Evolutionary conservation across 1,140 invertebrate species (phyloP).

Genomic region (Babylonia areolata): DNA sequence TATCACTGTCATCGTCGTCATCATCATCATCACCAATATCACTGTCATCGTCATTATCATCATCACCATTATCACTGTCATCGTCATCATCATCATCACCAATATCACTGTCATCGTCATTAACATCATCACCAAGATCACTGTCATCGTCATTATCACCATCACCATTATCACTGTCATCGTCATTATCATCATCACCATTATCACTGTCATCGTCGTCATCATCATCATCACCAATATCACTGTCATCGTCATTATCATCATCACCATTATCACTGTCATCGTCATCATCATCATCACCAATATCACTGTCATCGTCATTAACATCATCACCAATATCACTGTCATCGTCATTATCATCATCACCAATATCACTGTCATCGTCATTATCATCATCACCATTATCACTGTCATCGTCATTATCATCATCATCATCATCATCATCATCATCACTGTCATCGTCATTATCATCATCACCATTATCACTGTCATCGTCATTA

Average conservation of each 20-base stretch:
- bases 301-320: not conserved
- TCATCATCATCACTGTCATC: too few species aligned
- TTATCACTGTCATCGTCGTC: conserved; percentile 12
- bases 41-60: conserved; percentile 12
- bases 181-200: conserved; percentile 12
- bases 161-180: conserved; percentile 12
- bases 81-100: conserved; percentile 13
- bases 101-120: not conserved
- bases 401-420: too few species aligned
- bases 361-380: not conserved
- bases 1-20: conserved; percentile 12
- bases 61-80: conserved; percentile 13
- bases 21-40: conserved; percentile 7
- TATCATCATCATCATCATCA: too few species aligned
- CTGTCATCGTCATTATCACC: too few species aligned
- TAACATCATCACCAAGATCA: too few species aligned
- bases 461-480: not conserved
- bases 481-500: conserved; percentile 7
- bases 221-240: conserved; percentile 7
- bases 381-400: too few species aligned
- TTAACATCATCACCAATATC: conserved; percentile 11
- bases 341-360: not conserved
- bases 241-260: too few species aligned
- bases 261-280: not conserved
- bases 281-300: conserved; percentile 7